phyloP scores from a whole-genome alignment of 2,113 vertebrate species.

The Periophthalmus modestus region DNA sequence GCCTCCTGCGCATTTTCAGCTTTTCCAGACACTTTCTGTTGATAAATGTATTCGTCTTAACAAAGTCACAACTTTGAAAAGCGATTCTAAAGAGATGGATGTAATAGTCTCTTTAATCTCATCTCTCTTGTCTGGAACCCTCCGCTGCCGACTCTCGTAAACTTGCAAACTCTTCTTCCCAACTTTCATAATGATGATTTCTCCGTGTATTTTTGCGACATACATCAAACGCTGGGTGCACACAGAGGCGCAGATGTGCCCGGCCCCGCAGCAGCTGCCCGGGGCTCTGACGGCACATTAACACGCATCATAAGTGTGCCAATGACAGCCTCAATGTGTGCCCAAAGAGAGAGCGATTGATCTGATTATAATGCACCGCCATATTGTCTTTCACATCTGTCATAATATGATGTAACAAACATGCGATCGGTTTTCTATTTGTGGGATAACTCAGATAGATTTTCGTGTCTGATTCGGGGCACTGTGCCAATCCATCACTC shows the following conservation, averaged over 20 bases:
- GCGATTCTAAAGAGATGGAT: neutral
- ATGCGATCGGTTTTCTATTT: slow-evolving; percentile 72
- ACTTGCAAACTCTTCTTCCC: slow-evolving; percentile 6
- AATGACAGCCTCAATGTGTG: slow-evolving; percentile 10
- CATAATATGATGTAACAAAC: slow-evolving; percentile 67
- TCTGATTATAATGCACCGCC: slow-evolving; percentile 55
- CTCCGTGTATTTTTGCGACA: neutral
- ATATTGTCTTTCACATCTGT: slow-evolving; percentile 63
- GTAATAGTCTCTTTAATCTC: neutral
- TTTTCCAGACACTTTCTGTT: no score
- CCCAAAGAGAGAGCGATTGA: slow-evolving; percentile 43
- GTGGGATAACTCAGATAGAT: slow-evolving; percentile 69
- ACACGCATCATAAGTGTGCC: neutral
- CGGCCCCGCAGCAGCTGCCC: slow-evolving; percentile 18
- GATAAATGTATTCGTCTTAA: no score
- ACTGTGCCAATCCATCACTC: slow-evolving; percentile 61
- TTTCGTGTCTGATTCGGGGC: slow-evolving; percentile 53
- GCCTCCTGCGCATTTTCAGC: no score
- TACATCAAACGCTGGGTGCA: neutral
- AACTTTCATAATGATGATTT: slow-evolving; percentile 1
- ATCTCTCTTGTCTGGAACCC: neutral
- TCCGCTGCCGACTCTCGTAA: neutral
- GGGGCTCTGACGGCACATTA: slow-evolving; percentile 21
- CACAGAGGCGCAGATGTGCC: slow-evolving; percentile 22
- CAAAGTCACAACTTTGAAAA: neutral